These are phyloP conservation scores for Colletes collaris DNA, from an alignment of 2,888 invertebrate species.

Conservation along the genomic window DNA sequence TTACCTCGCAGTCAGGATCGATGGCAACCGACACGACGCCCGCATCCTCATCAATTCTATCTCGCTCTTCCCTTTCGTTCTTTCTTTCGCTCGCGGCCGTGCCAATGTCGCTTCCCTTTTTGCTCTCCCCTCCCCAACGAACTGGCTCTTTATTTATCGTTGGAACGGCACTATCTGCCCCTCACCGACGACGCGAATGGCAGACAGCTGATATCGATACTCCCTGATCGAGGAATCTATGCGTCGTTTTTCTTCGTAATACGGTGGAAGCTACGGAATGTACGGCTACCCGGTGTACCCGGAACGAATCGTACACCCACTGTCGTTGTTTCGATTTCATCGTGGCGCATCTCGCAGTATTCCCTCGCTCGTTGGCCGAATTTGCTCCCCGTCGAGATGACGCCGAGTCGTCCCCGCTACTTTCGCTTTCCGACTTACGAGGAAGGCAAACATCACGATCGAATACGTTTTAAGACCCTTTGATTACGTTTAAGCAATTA, in stretches of 20 bases:
- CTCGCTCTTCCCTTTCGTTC: conserved; percentile 15
- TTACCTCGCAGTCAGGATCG: conserved; percentile 58
- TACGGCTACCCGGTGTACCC: background rate
- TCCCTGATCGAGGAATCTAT: conserved; percentile 33
- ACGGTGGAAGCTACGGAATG: background rate
- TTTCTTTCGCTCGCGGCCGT: conserved; percentile 10
- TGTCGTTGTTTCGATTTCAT: background rate
- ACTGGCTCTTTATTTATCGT: conserved; percentile 60
- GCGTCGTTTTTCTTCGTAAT: conserved; percentile 43
- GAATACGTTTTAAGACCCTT: too few species aligned
- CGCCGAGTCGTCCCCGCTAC: too few species aligned
- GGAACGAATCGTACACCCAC: background rate
- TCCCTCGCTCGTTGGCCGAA: background rate
- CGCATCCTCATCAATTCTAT: conserved; percentile 73
- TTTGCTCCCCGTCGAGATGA: too few species aligned
- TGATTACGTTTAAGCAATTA: too few species aligned
- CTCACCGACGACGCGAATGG: conserved; percentile 44
- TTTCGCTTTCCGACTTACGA: too few species aligned
- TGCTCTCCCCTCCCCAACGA: background rate
- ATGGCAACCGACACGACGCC: conserved; percentile 59
- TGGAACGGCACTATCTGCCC: conserved; percentile 49
- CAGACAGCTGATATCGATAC: conserved; percentile 58
- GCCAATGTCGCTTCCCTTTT: conserved; percentile 33
- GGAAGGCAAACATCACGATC: too few species aligned
- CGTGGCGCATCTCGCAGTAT: background rate